Evolutionary conservation across 2,797 vertebrate species (phyloP).

Genomic region (Chelonia mydas): DNA sequence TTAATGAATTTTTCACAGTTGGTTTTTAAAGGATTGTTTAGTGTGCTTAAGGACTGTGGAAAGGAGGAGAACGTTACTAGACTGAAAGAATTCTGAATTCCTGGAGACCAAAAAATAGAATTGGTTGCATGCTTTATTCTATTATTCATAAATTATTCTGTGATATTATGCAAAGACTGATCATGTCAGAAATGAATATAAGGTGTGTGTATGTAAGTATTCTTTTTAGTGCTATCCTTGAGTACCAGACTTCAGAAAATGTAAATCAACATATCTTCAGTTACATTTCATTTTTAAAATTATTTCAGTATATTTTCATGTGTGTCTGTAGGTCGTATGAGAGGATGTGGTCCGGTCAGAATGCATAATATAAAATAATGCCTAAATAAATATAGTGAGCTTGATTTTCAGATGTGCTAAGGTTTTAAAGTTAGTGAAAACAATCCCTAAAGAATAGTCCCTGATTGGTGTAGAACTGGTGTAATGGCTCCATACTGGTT

Average conservation of each 20-base stretch:
- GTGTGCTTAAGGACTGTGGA: constrained; percentile 41
- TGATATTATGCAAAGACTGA: not conserved
- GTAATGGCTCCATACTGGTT: not conserved
- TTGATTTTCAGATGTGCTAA: not conserved
- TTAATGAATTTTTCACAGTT: constrained; percentile 33
- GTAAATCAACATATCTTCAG: not conserved
- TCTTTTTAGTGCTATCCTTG: not conserved
- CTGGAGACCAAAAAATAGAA: constrained; percentile 44
- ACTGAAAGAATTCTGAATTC: not conserved
- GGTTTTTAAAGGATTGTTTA: constrained; percentile 54
- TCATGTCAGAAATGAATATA: constrained; percentile 15
- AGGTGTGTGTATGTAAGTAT: not conserved
- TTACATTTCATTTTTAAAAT: not conserved
- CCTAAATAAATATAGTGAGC: not conserved
- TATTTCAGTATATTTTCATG: not conserved
- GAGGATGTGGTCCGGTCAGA: not conserved
- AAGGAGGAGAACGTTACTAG: not conserved
- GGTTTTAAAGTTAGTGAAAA: not conserved
- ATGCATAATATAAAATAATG: not conserved
- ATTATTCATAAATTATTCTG: constrained; percentile 42
- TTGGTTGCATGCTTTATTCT: constrained; percentile 20
- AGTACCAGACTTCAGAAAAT: not conserved
- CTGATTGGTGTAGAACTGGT: not conserved
- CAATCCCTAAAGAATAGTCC: not conserved
- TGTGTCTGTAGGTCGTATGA: not conserved